Percentiles rank a stretch among this genome's conserved stretches.
Conservation (phyloP, 2,113 vertebrate genomes). For the Monarcha castaneiventris region DNA sequence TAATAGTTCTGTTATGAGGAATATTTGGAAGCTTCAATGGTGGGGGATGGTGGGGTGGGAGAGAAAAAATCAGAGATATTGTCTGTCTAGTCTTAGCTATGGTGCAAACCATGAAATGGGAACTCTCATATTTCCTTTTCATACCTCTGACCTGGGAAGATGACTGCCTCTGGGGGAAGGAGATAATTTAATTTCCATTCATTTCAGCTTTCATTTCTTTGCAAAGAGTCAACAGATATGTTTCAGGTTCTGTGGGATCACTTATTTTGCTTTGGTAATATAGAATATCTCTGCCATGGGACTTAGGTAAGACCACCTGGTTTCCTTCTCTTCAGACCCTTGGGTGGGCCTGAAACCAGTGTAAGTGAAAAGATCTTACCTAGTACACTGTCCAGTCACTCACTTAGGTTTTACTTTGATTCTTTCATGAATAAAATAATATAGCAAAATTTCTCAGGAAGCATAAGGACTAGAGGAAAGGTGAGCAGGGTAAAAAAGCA, state of each 20-base stretch:
- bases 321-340: constrained; percentile 61
- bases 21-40: constrained; percentile 6
- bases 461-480: neutral
- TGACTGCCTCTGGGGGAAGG: constrained; percentile 33
- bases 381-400: constrained; percentile 18
- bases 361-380: constrained; percentile 8
- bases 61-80: neutral
- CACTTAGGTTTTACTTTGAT: constrained; percentile 28
- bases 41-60: neutral
- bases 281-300: constrained; percentile 10
- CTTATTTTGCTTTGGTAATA: constrained; percentile 54
- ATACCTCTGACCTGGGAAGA: constrained; percentile 60
- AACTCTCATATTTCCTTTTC: constrained; percentile 45
- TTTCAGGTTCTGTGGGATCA: constrained; percentile 72
- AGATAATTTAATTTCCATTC: constrained; percentile 76
- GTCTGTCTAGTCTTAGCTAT: constrained; percentile 24
- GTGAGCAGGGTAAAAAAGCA: neutral
- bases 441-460: neutral
- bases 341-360: constrained; percentile 27
- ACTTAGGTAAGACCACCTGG: constrained; percentile 59
- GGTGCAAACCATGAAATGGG: constrained; percentile 49
- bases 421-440: constrained; percentile 6
- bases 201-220: constrained; percentile 58
- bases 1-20: neutral
- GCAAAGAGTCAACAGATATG: constrained; percentile 50